Evolutionary conservation across 2,113 vertebrate species (phyloP), one percentile per base, ranked within the genome.

Genomic region (Manacus vitellinus): DNA sequence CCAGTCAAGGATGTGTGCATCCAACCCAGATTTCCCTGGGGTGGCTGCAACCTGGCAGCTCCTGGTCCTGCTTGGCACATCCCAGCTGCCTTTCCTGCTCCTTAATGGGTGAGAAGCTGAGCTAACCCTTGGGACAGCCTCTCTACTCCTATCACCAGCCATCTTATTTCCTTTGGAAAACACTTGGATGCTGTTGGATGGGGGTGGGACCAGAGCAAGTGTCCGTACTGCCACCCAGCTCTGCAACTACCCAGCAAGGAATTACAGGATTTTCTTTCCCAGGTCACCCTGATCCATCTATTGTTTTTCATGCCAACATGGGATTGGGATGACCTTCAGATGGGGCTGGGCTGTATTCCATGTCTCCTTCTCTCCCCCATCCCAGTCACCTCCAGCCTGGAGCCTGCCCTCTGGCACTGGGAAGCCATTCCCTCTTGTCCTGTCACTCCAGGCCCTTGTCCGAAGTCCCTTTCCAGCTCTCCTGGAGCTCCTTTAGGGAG

Each of bases 231-330:
- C 25, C 66, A 19, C 62, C 66, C 70, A 19, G 18, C 54, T 88
- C 83, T 1, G 0, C 6, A 0, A 18, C 33, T 11, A 1, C 63
- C 54, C 22, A 4, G 5, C 31, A 0, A 33, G 62, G 54, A 19
- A 7, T 6, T 10, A 8, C 18, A 4, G 74, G 78, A 37, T 85
- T 51, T 58, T 55, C 65, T 85, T 77, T 68, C 28, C 59, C 39
- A 24, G 37, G 79, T 68, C 79, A 10, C 51, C 39, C 67, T 17
- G 47, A 61, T 56, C 73, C 56, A 1, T 12, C 63, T 20, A 9
- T 52, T 5, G 8, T 52, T 52, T 27, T 52, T 52, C 14, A 52
- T 8, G 8, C 14, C 51, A 65, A 7, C 14, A 2, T 43, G 23
- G 1, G 24, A 8, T 0, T 2, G 46, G 75, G 75, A 31, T 65